phyloP scores from a whole-genome alignment of 2,888 invertebrate species.

The Hypercompe scribonia region DNA sequence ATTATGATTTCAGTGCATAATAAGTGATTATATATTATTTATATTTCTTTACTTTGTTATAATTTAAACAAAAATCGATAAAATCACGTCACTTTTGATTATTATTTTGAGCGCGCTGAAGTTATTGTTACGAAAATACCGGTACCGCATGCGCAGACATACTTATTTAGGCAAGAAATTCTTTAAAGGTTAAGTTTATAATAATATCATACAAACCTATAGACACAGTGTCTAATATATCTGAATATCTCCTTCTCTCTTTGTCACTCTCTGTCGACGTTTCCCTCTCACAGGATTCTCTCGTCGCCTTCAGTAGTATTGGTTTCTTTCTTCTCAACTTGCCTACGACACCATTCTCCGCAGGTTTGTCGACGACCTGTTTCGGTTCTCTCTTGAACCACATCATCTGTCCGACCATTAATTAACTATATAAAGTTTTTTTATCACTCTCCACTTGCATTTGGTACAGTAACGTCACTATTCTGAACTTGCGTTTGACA shows the following conservation, averaged over 20 bases:
- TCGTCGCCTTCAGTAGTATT: slow-evolving; percentile 72
- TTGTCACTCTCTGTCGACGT: slow-evolving; percentile 82
- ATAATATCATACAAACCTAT: slow-evolving; percentile 65
- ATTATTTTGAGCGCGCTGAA: slow-evolving; percentile 26
- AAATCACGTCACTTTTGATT: slow-evolving; percentile 40
- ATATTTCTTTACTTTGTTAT: slow-evolving; percentile 21
- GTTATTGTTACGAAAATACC: slow-evolving; percentile 32
- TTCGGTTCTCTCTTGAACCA: slow-evolving; percentile 83
- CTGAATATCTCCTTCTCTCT: slow-evolving; percentile 79
- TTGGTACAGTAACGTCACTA: slow-evolving; percentile 22
- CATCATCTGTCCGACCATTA: slow-evolving; percentile 73
- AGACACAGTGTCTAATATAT: slow-evolving; percentile 80
- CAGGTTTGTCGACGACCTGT: slow-evolving; percentile 69
- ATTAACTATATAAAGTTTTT: slow-evolving; percentile 29
- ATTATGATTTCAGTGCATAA: too few species aligned
- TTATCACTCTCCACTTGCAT: slow-evolving; percentile 28
- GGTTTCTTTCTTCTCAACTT: slow-evolving; percentile 80
- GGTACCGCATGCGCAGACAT: slow-evolving; percentile 37
- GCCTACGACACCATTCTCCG: slow-evolving; percentile 73
- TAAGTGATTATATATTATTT: too few species aligned
- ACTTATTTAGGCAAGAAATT: slow-evolving; percentile 58
- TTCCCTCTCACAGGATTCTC: slow-evolving; percentile 82
- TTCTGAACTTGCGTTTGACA: slow-evolving; percentile 26
- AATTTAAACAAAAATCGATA: slow-evolving; percentile 24
- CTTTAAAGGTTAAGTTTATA: slow-evolving; percentile 13